Evolutionary conservation across 2,888 invertebrate species (phyloP).

Genomic region (Camptogramma bilineatum): DNA sequence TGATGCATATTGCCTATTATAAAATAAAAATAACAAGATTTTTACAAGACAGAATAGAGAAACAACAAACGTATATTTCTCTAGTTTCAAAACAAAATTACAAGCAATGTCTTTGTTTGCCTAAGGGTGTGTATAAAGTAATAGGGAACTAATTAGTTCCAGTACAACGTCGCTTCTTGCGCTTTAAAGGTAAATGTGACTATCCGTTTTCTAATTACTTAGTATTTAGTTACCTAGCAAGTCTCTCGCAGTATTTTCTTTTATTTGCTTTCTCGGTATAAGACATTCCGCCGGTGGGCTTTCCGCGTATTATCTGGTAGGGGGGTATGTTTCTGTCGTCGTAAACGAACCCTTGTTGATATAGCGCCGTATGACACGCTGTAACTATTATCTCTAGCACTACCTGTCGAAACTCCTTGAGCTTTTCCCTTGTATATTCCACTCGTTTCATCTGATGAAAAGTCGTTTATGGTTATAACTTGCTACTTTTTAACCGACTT

Average conservation of each 20-base stretch:
- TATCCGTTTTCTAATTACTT: not conserved
- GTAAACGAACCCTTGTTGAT: constrained; percentile 90
- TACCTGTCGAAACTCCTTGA: constrained; percentile 68
- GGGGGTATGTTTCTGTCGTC: constrained; percentile 88
- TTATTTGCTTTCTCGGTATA: constrained; percentile 95
- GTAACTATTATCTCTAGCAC: constrained; percentile 79
- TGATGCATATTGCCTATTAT: no score
- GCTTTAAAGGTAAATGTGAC: not conserved
- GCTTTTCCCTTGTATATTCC: constrained; percentile 66
- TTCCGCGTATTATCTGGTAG: constrained; percentile 82
- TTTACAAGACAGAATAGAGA: no score
- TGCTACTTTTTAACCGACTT: no score
- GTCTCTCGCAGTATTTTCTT: constrained; percentile 90
- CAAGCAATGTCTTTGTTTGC: not conserved
- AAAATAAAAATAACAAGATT: no score
- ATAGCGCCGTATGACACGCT: constrained; percentile 91
- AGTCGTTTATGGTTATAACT: not conserved
- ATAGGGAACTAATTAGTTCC: not conserved
- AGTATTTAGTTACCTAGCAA: constrained; percentile 87
- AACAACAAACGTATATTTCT: no score
- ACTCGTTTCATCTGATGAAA: constrained; percentile 76
- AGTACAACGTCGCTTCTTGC: not conserved
- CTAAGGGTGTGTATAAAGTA: not conserved
- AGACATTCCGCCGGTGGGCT: constrained; percentile 89
- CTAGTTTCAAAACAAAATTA: no score